Conservation (phyloP, 2,797 vertebrate species). For the Harpagifer antarcticus region DNA sequence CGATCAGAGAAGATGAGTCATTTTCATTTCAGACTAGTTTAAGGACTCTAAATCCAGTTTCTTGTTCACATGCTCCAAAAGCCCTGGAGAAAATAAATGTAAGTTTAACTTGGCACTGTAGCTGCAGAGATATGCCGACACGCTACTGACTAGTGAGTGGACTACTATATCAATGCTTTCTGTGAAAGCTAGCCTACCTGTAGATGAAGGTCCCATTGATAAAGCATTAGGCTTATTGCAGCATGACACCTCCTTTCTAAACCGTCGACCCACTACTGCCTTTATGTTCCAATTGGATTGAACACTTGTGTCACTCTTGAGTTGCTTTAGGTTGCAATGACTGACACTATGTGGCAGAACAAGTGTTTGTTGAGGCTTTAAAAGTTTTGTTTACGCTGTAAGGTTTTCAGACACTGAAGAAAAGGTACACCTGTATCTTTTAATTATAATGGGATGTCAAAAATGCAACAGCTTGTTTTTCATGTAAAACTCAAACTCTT, state of each 20-base stretch:
- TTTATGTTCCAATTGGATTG: conserved; percentile 59
- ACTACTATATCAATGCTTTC: conserved; percentile 77
- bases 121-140: conserved; percentile 61
- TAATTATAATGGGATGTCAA: conserved; percentile 49
- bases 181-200: conserved; percentile 82
- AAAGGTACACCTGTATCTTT: conserved; percentile 59
- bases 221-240: conserved; percentile 54
- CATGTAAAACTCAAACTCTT: conserved; percentile 65
- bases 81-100: conserved; percentile 34
- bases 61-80: conserved; percentile 55
- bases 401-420: conserved; percentile 74
- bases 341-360: conserved; percentile 71
- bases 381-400: conserved; percentile 59
- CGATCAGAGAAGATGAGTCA: conserved; percentile 36
- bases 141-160: conserved; percentile 73
- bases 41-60: conserved; percentile 48
- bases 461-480: conserved; percentile 58
- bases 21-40: conserved; percentile 48
- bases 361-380: conserved; percentile 64
- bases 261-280: conserved; percentile 69
- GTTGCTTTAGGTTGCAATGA: conserved; percentile 46
- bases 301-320: conserved; percentile 60
- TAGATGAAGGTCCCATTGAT: conserved; percentile 65
- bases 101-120: conserved; percentile 57
- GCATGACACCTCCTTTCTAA: conserved; percentile 54